These are phyloP conservation scores for Branchellion lobata DNA, from an alignment of 2,888 invertebrate genomes.

Conservation along the genomic window DNA sequence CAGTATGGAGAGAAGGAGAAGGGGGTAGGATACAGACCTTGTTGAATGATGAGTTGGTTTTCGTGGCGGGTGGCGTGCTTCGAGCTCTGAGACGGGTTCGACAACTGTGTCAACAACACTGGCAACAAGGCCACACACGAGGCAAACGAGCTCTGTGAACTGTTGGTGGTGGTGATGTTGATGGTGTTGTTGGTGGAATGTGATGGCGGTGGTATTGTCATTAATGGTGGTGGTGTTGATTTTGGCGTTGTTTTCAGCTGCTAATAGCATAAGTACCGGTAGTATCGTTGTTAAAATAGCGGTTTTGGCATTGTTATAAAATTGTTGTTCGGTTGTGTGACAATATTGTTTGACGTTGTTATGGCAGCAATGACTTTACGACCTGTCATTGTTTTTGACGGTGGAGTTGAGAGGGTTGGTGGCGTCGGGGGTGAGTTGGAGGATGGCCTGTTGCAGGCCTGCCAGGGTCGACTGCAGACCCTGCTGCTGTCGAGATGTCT, in stretches of 20 bases:
- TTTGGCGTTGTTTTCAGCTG: too few relatives aligned
- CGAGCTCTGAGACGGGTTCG: slow-evolving; percentile 1
- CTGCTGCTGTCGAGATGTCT: slow-evolving; percentile 5
- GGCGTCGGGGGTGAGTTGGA: slow-evolving; percentile 25
- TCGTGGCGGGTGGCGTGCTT: slow-evolving; percentile 37
- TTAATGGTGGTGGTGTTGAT: too few relatives aligned
- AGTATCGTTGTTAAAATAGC: too few relatives aligned
- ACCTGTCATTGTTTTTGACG: too few relatives aligned
- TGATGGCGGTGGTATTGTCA: too few relatives aligned
- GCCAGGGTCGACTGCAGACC: slow-evolving; percentile 41
- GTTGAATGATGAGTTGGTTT: slow-evolving; percentile 47
- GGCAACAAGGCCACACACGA: slow-evolving; percentile 46
- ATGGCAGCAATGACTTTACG: too few relatives aligned
- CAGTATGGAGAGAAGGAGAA: neutral
- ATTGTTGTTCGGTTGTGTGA: too few relatives aligned
- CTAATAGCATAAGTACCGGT: too few relatives aligned
- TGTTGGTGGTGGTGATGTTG: too few relatives aligned
- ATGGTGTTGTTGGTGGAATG: too few relatives aligned
- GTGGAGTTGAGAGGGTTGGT: neutral
- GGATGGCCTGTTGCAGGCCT: slow-evolving; percentile 43
- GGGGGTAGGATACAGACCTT: slow-evolving; percentile 42
- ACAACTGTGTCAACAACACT: slow-evolving; percentile 43
- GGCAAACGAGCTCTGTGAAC: slow-evolving; percentile 25
- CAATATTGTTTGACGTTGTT: too few relatives aligned
- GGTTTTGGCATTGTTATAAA: too few relatives aligned